These are phyloP conservation scores for Acomys russatus DNA, from an alignment of 2,797 vertebrate species.

Conservation along the genomic window DNA sequence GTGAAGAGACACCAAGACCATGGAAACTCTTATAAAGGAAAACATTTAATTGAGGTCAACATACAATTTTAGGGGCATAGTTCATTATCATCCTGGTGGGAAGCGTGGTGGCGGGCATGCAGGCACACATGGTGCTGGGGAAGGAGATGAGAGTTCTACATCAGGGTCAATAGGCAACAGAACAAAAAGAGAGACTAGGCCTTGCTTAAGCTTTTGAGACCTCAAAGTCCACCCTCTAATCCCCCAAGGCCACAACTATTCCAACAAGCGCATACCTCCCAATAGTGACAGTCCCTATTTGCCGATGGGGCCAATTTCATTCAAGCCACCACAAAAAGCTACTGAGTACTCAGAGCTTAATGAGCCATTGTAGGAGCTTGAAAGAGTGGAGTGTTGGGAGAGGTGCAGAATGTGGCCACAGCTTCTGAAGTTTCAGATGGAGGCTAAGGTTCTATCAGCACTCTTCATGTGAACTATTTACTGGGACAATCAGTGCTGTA, in stretches of 20 bases:
- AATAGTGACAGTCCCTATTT: not conserved
- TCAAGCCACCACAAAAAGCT: not conserved
- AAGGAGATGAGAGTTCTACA: not conserved
- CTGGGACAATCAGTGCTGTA: not conserved
- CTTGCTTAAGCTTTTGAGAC: not conserved
- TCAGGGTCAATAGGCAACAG: not conserved
- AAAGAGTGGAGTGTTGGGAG: not conserved
- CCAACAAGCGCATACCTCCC: not conserved
- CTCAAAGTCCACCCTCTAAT: not conserved
- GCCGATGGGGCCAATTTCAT: not conserved
- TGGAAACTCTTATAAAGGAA: not conserved
- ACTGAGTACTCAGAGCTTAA: not conserved
- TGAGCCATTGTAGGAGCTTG: not conserved
- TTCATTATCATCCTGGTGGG: not conserved
- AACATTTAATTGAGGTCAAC: not conserved
- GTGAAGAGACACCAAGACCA: not conserved
- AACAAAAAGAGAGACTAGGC: not conserved
- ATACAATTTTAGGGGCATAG: not conserved
- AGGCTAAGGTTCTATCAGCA: not conserved
- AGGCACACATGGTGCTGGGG: not conserved
- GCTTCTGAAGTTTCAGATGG: not conserved
- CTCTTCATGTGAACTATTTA: not conserved
- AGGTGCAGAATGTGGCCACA: not conserved
- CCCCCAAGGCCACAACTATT: not conserved
- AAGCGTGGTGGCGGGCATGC: not conserved